Evolutionary conservation across 2,797 vertebrate genomes (phyloP).

Genomic region (Ataeniobius toweri): DNA sequence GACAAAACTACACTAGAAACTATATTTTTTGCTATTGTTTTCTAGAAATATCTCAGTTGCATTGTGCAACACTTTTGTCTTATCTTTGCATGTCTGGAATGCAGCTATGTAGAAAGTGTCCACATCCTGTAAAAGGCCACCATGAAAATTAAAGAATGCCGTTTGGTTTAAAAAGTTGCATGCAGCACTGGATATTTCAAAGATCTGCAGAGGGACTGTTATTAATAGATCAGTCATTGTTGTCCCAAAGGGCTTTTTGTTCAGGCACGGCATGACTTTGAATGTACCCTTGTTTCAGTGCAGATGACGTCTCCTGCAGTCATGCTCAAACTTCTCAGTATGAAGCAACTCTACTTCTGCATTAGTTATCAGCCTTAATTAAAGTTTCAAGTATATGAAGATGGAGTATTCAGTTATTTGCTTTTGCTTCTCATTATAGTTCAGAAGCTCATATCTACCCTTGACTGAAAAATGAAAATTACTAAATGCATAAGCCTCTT

Average conservation of each 20-base stretch:
- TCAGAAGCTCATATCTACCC: background rate
- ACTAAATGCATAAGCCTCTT: slow-evolving; percentile 12
- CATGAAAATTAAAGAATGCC: slow-evolving; percentile 34
- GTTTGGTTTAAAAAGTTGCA: slow-evolving; percentile 51
- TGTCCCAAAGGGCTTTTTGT: slow-evolving; percentile 40
- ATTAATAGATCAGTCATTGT: slow-evolving; percentile 22
- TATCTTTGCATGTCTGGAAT: background rate
- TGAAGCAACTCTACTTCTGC: background rate
- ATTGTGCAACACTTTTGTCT: background rate
- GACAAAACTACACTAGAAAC: background rate
- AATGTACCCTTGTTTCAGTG: slow-evolving; percentile 19
- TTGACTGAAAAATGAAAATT: background rate
- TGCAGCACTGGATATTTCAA: slow-evolving; percentile 42
- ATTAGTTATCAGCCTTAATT: background rate
- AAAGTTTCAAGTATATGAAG: background rate
- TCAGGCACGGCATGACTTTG: slow-evolving; percentile 14
- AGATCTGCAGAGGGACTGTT: slow-evolving; percentile 28
- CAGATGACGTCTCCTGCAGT: background rate
- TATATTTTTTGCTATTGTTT: too few species aligned
- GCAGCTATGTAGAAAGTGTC: background rate
- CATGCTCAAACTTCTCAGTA: slow-evolving; percentile 6
- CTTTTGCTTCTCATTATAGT: background rate
- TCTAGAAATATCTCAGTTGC: background rate
- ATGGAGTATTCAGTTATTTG: background rate
- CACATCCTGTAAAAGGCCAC: background rate